phyloP scores from a whole-genome alignment of 1,140 invertebrate genomes.

The Apis cerana region DNA sequence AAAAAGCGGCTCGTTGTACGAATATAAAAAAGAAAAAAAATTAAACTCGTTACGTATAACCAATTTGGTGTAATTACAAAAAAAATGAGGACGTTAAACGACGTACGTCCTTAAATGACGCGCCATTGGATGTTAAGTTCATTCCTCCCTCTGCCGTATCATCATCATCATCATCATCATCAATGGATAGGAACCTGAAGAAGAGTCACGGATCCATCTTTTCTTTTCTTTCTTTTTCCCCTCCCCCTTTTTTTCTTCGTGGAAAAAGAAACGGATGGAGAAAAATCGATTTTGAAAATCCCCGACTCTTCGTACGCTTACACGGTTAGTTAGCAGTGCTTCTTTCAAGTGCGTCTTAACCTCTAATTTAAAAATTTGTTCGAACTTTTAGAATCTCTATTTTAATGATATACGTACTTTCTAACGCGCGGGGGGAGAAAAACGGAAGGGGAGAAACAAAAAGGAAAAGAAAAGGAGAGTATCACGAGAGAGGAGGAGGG shows the following conservation, averaged over 20 bases:
- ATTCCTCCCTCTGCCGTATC: conserved; percentile 7
- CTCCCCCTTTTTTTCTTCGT: not conserved
- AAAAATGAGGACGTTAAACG: not conserved
- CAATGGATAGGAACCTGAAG: not conserved
- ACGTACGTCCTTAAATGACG: not conserved
- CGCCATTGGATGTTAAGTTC: conserved; percentile 45
- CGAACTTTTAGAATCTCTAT: too few species aligned
- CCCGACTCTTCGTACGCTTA: too few species aligned
- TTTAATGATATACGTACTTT: too few species aligned
- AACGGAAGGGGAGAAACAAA: too few species aligned
- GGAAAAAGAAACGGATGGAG: too few species aligned
- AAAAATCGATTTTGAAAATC: not conserved
- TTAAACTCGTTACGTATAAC: not conserved
- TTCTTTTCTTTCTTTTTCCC: not conserved
- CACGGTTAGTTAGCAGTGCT: too few species aligned
- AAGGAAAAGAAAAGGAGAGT: not conserved
- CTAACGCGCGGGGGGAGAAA: too few species aligned
- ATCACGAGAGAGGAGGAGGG: not conserved
- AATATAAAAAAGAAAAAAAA: not conserved
- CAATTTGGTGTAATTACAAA: not conserved
- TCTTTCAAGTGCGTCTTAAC: too few species aligned
- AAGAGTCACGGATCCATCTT: not conserved
- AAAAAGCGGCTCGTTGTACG: not conserved
- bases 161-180: conserved; percentile 1
- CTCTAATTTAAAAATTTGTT: too few species aligned